phyloP scores from a whole-genome alignment of 1,140 invertebrate species.

The Papilio polytes region DNA sequence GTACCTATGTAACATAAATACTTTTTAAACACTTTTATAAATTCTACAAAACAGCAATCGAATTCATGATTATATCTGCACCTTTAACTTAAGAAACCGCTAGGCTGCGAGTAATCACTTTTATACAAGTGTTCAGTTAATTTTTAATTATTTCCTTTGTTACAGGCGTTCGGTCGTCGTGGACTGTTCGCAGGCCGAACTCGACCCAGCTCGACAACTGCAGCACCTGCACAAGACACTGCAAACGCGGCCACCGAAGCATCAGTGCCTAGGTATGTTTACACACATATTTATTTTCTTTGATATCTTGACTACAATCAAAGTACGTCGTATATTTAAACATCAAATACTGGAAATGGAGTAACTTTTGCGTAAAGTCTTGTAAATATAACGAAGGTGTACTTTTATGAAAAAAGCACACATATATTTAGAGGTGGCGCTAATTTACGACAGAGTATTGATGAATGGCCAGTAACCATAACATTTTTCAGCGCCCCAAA shows the following conservation, averaged over 20 bases:
- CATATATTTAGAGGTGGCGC: not conserved
- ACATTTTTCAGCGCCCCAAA: not conserved
- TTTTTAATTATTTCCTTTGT: slow-evolving; percentile 47
- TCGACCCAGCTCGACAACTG: slow-evolving; percentile 63
- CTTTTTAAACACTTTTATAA: too few species aligned
- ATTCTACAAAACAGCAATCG: not conserved
- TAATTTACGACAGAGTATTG: not conserved
- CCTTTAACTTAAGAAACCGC: not conserved
- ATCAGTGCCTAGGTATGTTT: slow-evolving; percentile 61
- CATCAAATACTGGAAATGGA: too few species aligned
- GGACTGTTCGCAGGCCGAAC: slow-evolving; percentile 70
- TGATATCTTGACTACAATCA: too few species aligned
- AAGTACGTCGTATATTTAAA: too few species aligned
- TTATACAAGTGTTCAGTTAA: not conserved
- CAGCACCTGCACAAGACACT: slow-evolving; percentile 57
- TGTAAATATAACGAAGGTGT: not conserved
- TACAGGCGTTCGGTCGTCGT: slow-evolving; percentile 71
- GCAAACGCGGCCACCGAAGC: slow-evolving; percentile 59
- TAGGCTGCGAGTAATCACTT: not conserved
- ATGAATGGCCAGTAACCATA: not conserved
- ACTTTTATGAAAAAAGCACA: not conserved
- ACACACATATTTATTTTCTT: too few species aligned
- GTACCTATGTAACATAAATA: too few species aligned
- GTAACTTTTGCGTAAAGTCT: not conserved
- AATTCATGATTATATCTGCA: not conserved